phyloP scores from a whole-genome alignment of 2,888 invertebrate genomes.

The Emmelina monodactyla region DNA sequence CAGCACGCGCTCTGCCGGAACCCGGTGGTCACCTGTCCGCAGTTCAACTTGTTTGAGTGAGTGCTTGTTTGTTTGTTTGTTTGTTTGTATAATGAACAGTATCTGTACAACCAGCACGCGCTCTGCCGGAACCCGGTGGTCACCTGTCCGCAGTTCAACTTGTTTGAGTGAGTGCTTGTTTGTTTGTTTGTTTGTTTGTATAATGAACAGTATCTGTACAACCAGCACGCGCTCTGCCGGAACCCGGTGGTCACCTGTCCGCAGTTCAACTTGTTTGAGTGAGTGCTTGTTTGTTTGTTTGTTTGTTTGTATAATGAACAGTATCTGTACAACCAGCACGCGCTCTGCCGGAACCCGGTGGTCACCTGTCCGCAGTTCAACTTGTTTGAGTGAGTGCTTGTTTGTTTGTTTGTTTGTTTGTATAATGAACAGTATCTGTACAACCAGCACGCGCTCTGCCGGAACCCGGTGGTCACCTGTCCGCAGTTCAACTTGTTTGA shows the following conservation, averaged over 20 bases:
- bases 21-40: slow-evolving; percentile 97
- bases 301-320: too few species aligned
- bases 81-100: too few species aligned
- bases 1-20: slow-evolving; percentile 98
- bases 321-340: slow-evolving; percentile 96
- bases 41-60: slow-evolving; percentile 91
- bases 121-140: slow-evolving; percentile 97
- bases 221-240: slow-evolving; percentile 97
- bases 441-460: slow-evolving; percentile 97
- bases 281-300: slow-evolving; percentile 54
- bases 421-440: slow-evolving; percentile 96
- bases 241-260: slow-evolving; percentile 98
- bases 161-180: slow-evolving; percentile 76
- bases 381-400: slow-evolving; percentile 76
- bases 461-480: slow-evolving; percentile 97
- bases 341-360: slow-evolving; percentile 97
- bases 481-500: slow-evolving; percentile 94
- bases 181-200: too few species aligned
- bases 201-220: slow-evolving; percentile 95
- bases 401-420: too few species aligned
- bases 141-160: slow-evolving; percentile 95
- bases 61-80: slow-evolving; percentile 29
- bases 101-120: slow-evolving; percentile 97
- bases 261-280: slow-evolving; percentile 92
- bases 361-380: slow-evolving; percentile 97